phyloP scores from a whole-genome alignment of 2,113 vertebrate species.

The Mus musculus region GRCm39 chr3:72939501-72940000 shows the following conservation, averaged over 20 bases:
- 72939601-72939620: conserved; percentile 56
- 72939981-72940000: not conserved
- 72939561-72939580: conserved; percentile 7
- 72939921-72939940: not conserved
- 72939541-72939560: not conserved
- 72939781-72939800: conserved; percentile 1
- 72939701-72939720: conserved; percentile 1
- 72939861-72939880: not conserved
- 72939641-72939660: not conserved
- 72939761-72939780: not conserved
- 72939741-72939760: not conserved
- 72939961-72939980: not conserved
- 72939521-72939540: conserved; percentile 41
- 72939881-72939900: conserved; percentile 15
- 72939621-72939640: conserved; percentile 44
- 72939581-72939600: conserved; percentile 56
- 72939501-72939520: conserved; percentile 27
- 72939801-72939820: not conserved
- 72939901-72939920: not conserved
- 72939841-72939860: not conserved
- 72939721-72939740: conserved; percentile 52
- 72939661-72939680: conserved; percentile 57
- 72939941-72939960: not conserved
- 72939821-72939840: not conserved
- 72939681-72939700: conserved; percentile 17